These are phyloP conservation scores for Xylocopa sonorina DNA, from an alignment of 1,140 invertebrate genomes.

Conservation along the genomic window DNA sequence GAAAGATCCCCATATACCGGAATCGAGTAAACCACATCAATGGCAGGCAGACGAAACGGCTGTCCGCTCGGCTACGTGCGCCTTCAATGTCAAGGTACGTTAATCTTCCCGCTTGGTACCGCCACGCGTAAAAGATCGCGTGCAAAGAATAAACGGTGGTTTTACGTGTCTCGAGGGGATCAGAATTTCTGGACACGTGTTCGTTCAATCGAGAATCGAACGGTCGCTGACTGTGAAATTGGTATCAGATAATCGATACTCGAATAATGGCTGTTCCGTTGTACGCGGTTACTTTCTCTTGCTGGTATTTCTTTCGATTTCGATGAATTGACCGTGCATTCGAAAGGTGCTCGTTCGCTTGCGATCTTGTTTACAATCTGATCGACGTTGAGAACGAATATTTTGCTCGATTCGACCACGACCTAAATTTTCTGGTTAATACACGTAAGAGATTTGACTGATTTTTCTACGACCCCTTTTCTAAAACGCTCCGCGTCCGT, in stretches of 20 bases:
- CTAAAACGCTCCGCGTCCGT: not conserved
- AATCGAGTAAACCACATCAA: constrained; percentile 97
- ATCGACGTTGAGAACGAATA: too few relatives aligned
- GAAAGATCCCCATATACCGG: constrained; percentile 90
- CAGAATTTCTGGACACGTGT: not conserved
- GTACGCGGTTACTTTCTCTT: too few relatives aligned
- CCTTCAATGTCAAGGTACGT: constrained; percentile 95
- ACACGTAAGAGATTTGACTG: too few relatives aligned
- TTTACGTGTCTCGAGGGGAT: too few relatives aligned
- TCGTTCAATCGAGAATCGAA: not conserved
- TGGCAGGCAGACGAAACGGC: constrained; percentile 99
- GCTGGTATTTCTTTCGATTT: not conserved
- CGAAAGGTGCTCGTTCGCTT: not conserved
- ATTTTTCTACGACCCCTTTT: not conserved
- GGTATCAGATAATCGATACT: constrained; percentile 8
- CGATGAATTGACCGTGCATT: not conserved
- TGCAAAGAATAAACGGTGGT: too few relatives aligned
- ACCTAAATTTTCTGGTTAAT: too few relatives aligned
- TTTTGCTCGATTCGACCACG: too few relatives aligned
- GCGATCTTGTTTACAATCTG: too few relatives aligned
- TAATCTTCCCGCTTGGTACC: too few relatives aligned
- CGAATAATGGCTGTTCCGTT: not conserved
- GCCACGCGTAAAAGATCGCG: too few relatives aligned
- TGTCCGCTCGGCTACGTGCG: constrained; percentile 97
- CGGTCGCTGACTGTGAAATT: constrained; percentile 1